Base-by-base conservation (phyloP, 2,113 vertebrate species). In the Pionites leucogaster region DNA sequence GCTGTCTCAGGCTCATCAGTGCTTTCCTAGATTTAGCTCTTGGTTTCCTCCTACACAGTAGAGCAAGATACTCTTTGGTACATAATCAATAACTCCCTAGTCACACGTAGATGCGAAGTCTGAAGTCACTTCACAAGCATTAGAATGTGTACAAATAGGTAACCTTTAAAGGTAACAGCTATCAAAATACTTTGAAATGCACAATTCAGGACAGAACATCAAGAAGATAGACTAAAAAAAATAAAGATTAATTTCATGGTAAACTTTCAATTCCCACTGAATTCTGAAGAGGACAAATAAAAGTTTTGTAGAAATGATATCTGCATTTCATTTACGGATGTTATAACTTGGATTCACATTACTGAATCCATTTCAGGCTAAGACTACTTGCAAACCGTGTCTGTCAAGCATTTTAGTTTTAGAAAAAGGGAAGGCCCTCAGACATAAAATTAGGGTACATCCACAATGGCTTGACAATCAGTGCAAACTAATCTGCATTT, bases 61-160 rank as follows among this genome's bases (percentile, higher is more conserved):
- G 6, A 44, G 24, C 2, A 5, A 53, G 14, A 71, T 15, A 44
- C 9, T 47, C 13, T 44, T 33, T 3, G 2, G 13, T 70, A 59
- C 33, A 42, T 72, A 93, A 55, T 20, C 0, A 60, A 4, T 78
- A 62, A 74, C 22, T 41, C 23, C 27, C 12, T 13, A 91, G 44
- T 62, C 59, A 67, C 1, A 59, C 15, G 4, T 10, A 4, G n/a
- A 41, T 29, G 4, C 11, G 35, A 74, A 0, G 1, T 19, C 2
- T 22, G 22, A 82, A 92, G 29, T 46, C 44, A 82, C 24, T 64
- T 82, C 39, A 62, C 15, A 67, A 52, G 27, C 19, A 47, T 29
- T 28, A 49, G 16, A 72, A 96, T 7, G 14, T 33, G 28, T 0
- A 72, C 24, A 64, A 85, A 80, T n/a, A 76, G 15, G 39, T 76